Conservation (phyloP, 1,140 invertebrate genomes). For the Lasioglossum baleicum region DNA sequence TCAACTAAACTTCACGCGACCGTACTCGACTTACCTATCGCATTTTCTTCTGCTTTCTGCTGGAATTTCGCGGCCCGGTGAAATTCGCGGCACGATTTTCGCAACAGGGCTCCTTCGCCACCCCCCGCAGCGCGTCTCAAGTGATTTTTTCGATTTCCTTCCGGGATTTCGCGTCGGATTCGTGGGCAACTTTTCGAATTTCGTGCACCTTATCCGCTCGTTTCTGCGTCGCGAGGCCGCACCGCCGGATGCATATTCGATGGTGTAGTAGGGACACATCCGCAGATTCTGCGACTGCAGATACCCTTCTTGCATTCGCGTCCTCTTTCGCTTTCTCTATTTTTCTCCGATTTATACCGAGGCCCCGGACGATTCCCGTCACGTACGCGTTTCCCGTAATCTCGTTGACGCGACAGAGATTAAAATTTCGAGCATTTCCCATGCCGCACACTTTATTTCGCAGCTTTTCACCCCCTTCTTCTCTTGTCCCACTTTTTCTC, state of each 20-base stretch:
- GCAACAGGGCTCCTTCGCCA: too few species aligned
- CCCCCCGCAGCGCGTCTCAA: too few species aligned
- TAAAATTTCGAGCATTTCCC: conserved; percentile 19
- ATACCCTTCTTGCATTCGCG: neutral
- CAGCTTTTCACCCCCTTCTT: neutral
- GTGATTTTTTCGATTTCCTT: neutral
- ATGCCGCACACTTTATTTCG: conserved; percentile 2
- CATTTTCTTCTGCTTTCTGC: neutral
- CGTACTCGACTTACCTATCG: neutral
- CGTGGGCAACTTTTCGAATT: neutral
- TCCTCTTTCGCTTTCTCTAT: neutral
- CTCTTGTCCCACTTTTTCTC: neutral
- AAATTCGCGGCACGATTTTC: too few species aligned
- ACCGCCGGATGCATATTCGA: neutral
- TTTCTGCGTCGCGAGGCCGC: neutral
- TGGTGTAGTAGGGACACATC: neutral
- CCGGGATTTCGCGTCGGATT: neutral
- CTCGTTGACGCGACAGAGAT: conserved; percentile 32
- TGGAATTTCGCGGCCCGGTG: too few species aligned
- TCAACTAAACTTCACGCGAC: neutral
- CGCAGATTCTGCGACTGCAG: too few species aligned
- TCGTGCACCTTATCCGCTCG: neutral
- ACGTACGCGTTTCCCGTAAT: conserved; percentile 21
- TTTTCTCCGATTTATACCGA: conserved; percentile 2
- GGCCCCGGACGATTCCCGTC: conserved; percentile 11